Percentiles rank a stretch among this genome's conserved stretches.
Evolutionary conservation across 2,797 vertebrate species (phyloP).

Genomic region (Hephaestus fuliginosus): DNA sequence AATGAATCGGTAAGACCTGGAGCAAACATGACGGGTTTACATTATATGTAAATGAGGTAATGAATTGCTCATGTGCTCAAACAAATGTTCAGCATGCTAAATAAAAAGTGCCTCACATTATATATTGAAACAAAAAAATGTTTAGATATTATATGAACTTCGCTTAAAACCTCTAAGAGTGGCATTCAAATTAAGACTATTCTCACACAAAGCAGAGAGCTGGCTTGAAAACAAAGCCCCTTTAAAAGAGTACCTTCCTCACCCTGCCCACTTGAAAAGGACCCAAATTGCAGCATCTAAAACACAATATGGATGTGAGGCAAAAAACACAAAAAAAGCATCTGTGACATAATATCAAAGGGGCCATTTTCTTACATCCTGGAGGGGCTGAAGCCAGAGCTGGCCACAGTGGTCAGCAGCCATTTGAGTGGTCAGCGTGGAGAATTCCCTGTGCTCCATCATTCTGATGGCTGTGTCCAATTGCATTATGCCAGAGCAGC

Average conservation of each 20-base stretch:
- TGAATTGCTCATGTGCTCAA: slow-evolving; percentile 28
- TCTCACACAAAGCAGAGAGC: slow-evolving; percentile 30
- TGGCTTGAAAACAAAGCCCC: slow-evolving; percentile 40
- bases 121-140: neutral
- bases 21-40: slow-evolving; percentile 13
- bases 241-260: slow-evolving; percentile 40
- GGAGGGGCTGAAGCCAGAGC: slow-evolving; percentile 58
- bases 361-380: slow-evolving; percentile 63
- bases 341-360: slow-evolving; percentile 77
- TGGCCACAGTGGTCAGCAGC: slow-evolving; percentile 62
- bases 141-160: slow-evolving; percentile 6
- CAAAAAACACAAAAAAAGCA: slow-evolving; percentile 70
- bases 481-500: slow-evolving; percentile 94
- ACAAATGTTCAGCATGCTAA: slow-evolving; percentile 6
- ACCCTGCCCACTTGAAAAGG: slow-evolving; percentile 30
- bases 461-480: slow-evolving; percentile 93
- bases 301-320: slow-evolving; percentile 59
- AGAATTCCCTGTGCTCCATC: slow-evolving; percentile 90
- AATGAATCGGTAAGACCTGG: slow-evolving; percentile 37
- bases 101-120: neutral
- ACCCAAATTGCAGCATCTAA: slow-evolving; percentile 49
- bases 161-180: slow-evolving; percentile 1
- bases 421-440: slow-evolving; percentile 87
- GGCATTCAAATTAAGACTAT: slow-evolving; percentile 18
- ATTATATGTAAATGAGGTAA: slow-evolving; percentile 43